Base-by-base conservation (phyloP, 2,797 vertebrate species). In the Pantherophis vulpinus region DNA sequence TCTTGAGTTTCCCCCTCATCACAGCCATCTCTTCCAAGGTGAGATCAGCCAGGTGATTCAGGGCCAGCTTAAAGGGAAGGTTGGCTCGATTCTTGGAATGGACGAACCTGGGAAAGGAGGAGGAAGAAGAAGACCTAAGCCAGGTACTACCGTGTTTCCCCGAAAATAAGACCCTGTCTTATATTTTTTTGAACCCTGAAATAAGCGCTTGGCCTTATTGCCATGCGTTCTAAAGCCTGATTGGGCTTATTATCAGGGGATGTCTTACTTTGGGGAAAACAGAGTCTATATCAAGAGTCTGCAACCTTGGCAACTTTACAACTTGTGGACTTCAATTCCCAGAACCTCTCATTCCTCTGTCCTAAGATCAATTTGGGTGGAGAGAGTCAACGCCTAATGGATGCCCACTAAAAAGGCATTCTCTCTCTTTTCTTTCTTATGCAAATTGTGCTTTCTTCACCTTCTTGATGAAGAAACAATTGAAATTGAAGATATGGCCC, bases 31-130 rank as follows among this genome's bases (percentile, higher is more conserved):
- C 98, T 0, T 96, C 94, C 94, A 94, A 93, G 29, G 97, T 98
- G 91, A 96, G 97, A 94, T 98, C 98, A 0, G 97, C 97, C 92
- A 98, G 96, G 32, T 97, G 97, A 96, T 98, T 98, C 54, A 98
- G 94, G 1, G 97, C 97, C 95, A 98, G 95, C 25, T 96, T 94
- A 95, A 97, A 98, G 1, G 97, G 86, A 32, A 98, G 95, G 10
- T 98, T 97, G 0, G 97, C 98, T 91, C 97, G 95, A 95, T 98
- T 98, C 96, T 97, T 98, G 1, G 98, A 98, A 94, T 98, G 98
- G 95, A 98, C 96, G 0, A 98, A 98, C 94, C 98, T 98, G 90
- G 79, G 51, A 20, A 27, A 6, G 23, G 32, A n/a, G 32, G 8
- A 83, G 27, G 74, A 25, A 23, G 66, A 42, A 37, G 0, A 83